Base-by-base conservation (phyloP, 1,140 invertebrate species). In the Mamestra configurata region DNA sequence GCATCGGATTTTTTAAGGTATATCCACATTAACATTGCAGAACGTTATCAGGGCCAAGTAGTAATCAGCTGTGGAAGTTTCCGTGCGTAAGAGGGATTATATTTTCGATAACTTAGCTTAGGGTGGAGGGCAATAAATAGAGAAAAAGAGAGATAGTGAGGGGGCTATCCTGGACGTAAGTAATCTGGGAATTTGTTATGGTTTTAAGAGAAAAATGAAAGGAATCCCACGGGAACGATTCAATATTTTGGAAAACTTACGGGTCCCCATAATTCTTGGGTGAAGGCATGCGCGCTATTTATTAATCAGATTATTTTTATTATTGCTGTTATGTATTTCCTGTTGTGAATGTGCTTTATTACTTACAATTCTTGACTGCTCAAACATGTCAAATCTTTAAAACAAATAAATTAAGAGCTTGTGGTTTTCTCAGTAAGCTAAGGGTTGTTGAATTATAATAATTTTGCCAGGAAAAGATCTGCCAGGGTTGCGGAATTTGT, bases 111-210 rank as follows among this genome's bases (percentile, higher is more conserved):
- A 92, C 88, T 92, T 91, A 85, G 85, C 90, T 81, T 84, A 90
- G 92, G 93, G 91, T 89, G 84, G 84, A 75, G 80, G 66, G 88
- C 91, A 93, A 93, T 93, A 94, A 94, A 92, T 92, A 92, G 80
- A 91, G 87, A 86, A 90, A 89, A 84, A 89, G 83, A 84, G 75
- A 87, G 86, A 87, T 85, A 86, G 86, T 83, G 79, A 88, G 85
- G 86, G 87, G 80, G 82, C 71, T 55, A 68, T 79, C 68, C 76
- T 72, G 79, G 66, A 37, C 83, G 84, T 88, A 82, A 89, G 87
- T 91, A 92, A 92, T 93, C 88, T 89, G 87, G 86, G 88, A 94
- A 94, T 93, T 94, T 91, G 91, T 92, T 93, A 93, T 90, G 90
- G 90, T 89, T 91, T 88, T 86, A 90, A 87, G 84, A 87, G 85